phyloP scores from a whole-genome alignment of 2,888 invertebrate species.

The Icerya purchasi region DNA sequence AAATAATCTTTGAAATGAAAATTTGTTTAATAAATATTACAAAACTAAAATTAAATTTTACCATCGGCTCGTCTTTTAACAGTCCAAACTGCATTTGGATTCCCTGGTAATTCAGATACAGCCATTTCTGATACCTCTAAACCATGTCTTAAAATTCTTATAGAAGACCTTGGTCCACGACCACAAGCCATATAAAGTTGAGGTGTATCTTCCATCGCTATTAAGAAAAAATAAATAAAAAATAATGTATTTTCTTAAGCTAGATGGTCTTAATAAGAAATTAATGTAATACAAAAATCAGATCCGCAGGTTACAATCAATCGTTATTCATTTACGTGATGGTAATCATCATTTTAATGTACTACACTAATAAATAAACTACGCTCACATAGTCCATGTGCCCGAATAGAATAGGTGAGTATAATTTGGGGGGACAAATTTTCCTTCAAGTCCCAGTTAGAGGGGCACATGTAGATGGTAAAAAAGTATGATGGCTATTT shows the following conservation, averaged over 20 bases:
- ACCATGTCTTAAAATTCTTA: constrained; percentile 86
- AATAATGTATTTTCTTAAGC: no score
- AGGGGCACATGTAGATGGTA: no score
- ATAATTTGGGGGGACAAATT: no score
- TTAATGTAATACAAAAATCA: constrained; percentile 4
- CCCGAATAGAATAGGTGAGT: no score
- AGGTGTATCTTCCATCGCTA: constrained; percentile 93
- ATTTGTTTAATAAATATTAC: no score
- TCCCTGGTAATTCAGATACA: constrained; percentile 96
- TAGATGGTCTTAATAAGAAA: not conserved
- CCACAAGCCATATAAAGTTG: constrained; percentile 94
- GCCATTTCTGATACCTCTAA: constrained; percentile 99
- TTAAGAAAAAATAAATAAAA: no score
- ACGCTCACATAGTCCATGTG: no score
- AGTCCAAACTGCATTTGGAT: constrained; percentile 99
- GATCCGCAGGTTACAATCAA: constrained; percentile 11
- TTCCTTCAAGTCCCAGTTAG: no score
- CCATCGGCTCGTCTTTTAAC: constrained; percentile 90
- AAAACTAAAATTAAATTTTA: no score
- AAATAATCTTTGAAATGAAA: no score
- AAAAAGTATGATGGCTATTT: no score
- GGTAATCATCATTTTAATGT: not conserved
- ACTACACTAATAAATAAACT: no score
- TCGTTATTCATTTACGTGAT: not conserved
- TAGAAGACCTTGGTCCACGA: constrained; percentile 76